Conservation (phyloP, 2,113 vertebrate species). For the Laticauda laticaudata region DNA sequence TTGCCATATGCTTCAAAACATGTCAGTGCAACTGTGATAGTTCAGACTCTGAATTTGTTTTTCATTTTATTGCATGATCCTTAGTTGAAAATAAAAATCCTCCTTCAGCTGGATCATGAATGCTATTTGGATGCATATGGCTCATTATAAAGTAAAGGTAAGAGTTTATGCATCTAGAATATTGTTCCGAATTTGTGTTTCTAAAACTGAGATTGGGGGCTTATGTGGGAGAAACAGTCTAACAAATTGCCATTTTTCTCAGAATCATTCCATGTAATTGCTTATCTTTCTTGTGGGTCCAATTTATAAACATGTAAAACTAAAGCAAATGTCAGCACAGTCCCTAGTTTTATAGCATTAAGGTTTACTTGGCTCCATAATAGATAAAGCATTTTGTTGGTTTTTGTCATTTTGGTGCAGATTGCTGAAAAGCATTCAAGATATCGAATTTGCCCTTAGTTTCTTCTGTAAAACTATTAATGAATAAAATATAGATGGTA, state of each 20-base stretch:
- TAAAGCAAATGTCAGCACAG: constrained; percentile 59
- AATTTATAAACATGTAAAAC: constrained; percentile 38
- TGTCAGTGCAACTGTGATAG: constrained; percentile 44
- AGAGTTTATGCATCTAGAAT: constrained; percentile 36
- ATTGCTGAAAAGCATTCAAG: not conserved
- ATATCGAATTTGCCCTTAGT: not conserved
- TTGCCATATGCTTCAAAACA: constrained; percentile 65
- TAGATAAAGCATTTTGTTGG: constrained; percentile 30
- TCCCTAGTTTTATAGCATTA: constrained; percentile 43
- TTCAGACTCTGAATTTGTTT: constrained; percentile 43
- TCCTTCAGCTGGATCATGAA: constrained; percentile 36
- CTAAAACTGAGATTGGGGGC: constrained; percentile 9
- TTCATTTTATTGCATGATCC: constrained; percentile 45
- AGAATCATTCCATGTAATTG: constrained; percentile 46
- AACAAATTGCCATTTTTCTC: constrained; percentile 50
- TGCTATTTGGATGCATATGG: constrained; percentile 47
- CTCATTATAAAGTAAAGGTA: constrained; percentile 43
- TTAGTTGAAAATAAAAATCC: constrained; percentile 52
- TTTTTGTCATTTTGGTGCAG: constrained; percentile 31
- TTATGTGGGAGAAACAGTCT: constrained; percentile 30
- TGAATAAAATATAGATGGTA: not conserved
- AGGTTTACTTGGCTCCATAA: constrained; percentile 35
- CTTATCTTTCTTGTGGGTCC: constrained; percentile 51
- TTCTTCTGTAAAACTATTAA: not conserved
- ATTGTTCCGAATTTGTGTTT: constrained; percentile 36